Conservation (phyloP, 23 tunicate genomes). For the Ciona savignyi region DNA sequence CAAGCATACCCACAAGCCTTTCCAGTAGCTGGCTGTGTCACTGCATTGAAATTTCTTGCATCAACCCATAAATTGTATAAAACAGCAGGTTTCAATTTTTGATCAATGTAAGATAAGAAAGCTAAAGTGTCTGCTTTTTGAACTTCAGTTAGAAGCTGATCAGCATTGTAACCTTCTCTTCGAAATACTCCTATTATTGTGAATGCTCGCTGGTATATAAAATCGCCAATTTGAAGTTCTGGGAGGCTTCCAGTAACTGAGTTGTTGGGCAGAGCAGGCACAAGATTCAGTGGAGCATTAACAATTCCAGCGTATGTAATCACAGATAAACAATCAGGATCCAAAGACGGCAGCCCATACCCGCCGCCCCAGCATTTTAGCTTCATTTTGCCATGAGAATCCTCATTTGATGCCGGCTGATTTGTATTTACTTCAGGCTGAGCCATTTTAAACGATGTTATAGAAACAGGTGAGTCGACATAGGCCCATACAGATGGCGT, state of each 20-base stretch:
- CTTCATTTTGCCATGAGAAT: neutral
- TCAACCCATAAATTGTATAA: conserved; percentile 60
- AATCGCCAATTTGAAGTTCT: conserved; percentile 46
- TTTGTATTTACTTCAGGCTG: no score
- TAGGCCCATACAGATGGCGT: no score
- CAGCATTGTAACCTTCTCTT: conserved; percentile 79
- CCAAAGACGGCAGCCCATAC: conserved; percentile 70
- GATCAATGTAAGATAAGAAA: conserved; percentile 49
- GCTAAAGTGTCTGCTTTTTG: conserved; percentile 87
- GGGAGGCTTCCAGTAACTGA: conserved; percentile 70
- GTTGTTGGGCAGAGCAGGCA: conserved; percentile 19
- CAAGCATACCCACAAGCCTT: conserved; percentile 63
- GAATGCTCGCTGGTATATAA: conserved; percentile 44
- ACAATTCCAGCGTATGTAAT: conserved; percentile 49
- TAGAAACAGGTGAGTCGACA: no score
- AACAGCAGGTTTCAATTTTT: conserved; percentile 67
- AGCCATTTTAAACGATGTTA: no score
- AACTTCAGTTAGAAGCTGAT: conserved; percentile 23
- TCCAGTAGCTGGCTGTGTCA: conserved; percentile 64
- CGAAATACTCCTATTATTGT: conserved; percentile 50
- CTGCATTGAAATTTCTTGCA: conserved; percentile 56
- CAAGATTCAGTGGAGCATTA: conserved; percentile 27
- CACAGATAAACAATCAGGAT: conserved; percentile 68
- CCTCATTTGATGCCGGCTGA: no score
- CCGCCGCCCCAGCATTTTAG: conserved; percentile 63